Conservation (phyloP, 1,140 invertebrate genomes). For the Tetramorium simillimum region DNA sequence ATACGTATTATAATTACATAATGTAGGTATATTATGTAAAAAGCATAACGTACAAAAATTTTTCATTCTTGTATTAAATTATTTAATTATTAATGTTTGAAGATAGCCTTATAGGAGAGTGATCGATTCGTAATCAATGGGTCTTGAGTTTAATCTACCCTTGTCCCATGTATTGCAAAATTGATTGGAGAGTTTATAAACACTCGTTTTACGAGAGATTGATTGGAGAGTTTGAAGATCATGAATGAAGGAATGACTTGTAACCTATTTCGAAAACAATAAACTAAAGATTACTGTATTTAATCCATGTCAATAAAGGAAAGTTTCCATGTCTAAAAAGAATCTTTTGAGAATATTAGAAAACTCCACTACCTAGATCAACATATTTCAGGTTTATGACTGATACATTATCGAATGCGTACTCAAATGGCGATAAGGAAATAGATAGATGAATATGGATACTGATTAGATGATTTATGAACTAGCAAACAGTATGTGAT, state of each 20-base stretch:
- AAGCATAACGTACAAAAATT: too few relatives aligned
- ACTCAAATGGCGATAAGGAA: not conserved
- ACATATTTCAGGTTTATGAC: not conserved
- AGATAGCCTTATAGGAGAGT: too few relatives aligned
- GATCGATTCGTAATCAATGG: too few relatives aligned
- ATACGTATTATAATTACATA: too few relatives aligned
- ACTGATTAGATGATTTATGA: constrained; percentile 6
- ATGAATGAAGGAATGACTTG: not conserved
- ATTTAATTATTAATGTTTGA: too few relatives aligned
- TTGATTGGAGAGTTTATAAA: too few relatives aligned
- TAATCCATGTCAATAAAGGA: not conserved
- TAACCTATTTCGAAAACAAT: not conserved
- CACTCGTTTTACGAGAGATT: not conserved
- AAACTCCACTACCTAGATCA: not conserved
- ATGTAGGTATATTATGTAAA: too few relatives aligned
- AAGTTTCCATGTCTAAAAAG: not conserved
- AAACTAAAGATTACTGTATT: not conserved
- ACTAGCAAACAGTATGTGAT: not conserved
- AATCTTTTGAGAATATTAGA: not conserved
- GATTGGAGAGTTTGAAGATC: not conserved
- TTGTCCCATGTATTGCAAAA: too few relatives aligned
- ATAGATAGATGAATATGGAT: not conserved
- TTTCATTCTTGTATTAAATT: too few relatives aligned
- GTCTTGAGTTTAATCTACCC: not conserved
- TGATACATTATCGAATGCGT: not conserved